These are phyloP conservation scores for Cephus nigrinus DNA, from an alignment of 2,888 invertebrate genomes.

Conservation along the genomic window DNA sequence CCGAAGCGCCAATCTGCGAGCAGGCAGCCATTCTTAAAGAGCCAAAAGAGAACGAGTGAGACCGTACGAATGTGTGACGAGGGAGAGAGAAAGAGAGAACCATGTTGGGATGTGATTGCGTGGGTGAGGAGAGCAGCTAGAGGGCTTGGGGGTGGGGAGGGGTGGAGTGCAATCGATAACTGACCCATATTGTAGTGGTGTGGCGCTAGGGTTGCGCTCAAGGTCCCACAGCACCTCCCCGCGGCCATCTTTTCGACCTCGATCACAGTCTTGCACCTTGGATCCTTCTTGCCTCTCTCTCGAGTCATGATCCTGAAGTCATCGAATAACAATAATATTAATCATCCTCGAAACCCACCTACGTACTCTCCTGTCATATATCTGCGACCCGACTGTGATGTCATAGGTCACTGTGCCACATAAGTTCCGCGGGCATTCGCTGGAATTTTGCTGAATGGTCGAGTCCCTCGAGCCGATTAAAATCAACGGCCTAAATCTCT, in stretches of 20 bases:
- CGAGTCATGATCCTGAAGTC: background rate
- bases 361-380: background rate
- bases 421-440: background rate
- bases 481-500: constrained; percentile 63
- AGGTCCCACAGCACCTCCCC: background rate
- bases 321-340: background rate
- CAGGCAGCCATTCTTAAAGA: background rate
- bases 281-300: background rate
- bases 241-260: background rate
- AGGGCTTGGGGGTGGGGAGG: constrained; percentile 5
- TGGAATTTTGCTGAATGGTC: background rate
- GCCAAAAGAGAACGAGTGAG: background rate
- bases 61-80: background rate
- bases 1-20: background rate
- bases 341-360: background rate
- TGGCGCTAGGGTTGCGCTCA: background rate
- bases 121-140: constrained; percentile 2
- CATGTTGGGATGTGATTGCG: background rate
- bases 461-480: constrained; percentile 42
- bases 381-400: background rate
- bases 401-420: background rate
- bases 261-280: background rate
- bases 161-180: constrained; percentile 56
- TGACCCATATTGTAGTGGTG: constrained; percentile 57
- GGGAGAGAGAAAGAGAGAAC: background rate